A percentile compares a stretch with the other conserved stretches of the same genome.
Evolutionary conservation across 2,888 invertebrate genomes (phyloP).

Genomic region (Volucella inflata): DNA sequence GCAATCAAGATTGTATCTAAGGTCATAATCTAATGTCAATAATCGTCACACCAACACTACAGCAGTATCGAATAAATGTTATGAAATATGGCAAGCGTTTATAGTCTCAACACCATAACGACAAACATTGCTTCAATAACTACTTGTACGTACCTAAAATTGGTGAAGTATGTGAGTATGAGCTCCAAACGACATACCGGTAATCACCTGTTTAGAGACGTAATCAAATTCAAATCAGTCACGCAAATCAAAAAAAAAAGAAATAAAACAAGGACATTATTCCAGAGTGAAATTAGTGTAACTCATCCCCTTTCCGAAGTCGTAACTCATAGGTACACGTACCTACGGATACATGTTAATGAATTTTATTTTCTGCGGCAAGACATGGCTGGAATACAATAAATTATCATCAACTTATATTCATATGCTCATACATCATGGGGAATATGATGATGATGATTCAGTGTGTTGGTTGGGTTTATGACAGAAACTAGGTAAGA

Average conservation of each 20-base stretch:
- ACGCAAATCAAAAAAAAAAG: conserved; percentile 16
- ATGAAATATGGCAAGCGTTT: not conserved
- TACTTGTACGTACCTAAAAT: not conserved
- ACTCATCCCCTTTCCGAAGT: too few relatives aligned
- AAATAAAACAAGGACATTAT: conserved; percentile 3
- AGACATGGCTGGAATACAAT: too few relatives aligned
- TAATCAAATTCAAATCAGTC: conserved; percentile 24
- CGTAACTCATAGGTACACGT: too few relatives aligned
- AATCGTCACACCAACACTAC: not conserved
- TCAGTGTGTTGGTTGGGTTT: too few relatives aligned
- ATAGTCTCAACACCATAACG: not conserved
- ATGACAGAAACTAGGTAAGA: too few relatives aligned
- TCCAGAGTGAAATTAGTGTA: not conserved
- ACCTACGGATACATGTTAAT: too few relatives aligned
- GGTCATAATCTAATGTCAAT: conserved; percentile 1
- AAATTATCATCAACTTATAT: too few relatives aligned
- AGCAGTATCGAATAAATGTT: not conserved
- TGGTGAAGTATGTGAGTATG: not conserved
- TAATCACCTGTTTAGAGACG: conserved; percentile 31
- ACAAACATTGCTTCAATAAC: not conserved
- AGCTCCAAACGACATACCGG: conserved; percentile 3
- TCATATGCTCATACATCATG: too few relatives aligned
- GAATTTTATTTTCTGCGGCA: too few relatives aligned
- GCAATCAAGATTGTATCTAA: conserved; percentile 27
- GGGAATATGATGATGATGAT: too few relatives aligned